Evolutionary conservation across 2,797 vertebrate species (phyloP).

Genomic region (Halcyon chelicuti): DNA sequence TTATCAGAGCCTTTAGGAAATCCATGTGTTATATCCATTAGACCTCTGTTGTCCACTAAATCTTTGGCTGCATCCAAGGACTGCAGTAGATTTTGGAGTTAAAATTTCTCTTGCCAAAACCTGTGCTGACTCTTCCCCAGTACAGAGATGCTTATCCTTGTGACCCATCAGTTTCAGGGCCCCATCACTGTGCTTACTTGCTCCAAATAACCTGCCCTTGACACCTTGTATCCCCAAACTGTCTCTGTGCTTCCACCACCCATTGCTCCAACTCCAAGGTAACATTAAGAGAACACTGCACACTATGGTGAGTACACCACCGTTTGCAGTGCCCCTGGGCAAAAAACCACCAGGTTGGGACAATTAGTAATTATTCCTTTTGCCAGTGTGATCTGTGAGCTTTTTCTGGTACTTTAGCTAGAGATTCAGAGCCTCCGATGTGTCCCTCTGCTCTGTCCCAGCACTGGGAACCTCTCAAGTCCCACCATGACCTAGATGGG

Average conservation of each 20-base stretch:
- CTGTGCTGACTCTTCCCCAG: not conserved
- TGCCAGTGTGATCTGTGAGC: not conserved
- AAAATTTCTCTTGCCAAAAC: not conserved
- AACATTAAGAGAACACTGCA: not conserved
- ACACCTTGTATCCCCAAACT: not conserved
- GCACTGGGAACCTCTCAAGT: not conserved
- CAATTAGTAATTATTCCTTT: not conserved
- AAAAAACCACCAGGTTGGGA: not conserved
- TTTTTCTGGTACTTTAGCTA: not conserved
- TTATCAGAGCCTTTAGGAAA: conserved; percentile 18
- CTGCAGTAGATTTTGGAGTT: not conserved
- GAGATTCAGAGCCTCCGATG: fast-evolving
- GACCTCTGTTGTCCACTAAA: not conserved
- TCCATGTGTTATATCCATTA: not conserved
- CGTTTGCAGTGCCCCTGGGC: not conserved
- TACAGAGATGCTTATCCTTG: not conserved
- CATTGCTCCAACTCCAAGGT: not conserved
- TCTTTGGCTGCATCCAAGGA: not conserved
- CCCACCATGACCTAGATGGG: not conserved
- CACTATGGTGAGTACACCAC: fast-evolving
- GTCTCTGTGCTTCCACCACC: not conserved
- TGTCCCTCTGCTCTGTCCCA: not conserved
- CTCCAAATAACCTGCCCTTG: not conserved
- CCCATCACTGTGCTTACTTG: not conserved
- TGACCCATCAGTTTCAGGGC: not conserved